phyloP scores from a whole-genome alignment of 2,113 vertebrate genomes.

The Cavia aperea region DNA sequence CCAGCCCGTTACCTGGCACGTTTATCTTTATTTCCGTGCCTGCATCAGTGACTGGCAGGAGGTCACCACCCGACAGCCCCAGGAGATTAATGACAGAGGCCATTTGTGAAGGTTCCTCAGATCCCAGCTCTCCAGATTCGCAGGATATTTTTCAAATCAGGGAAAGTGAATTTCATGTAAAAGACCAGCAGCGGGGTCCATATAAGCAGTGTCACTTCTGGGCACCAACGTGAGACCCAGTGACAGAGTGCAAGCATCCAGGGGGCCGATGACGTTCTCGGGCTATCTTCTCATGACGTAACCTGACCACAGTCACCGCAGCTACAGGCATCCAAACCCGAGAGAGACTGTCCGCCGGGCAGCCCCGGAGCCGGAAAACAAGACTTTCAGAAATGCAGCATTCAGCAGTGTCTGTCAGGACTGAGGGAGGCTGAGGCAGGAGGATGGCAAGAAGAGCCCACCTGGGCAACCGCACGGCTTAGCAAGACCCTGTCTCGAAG shows the following conservation, averaged over 20 bases:
- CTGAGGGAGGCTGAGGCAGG: not conserved
- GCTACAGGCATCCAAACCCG: not conserved
- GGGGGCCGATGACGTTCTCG: constrained; percentile 49
- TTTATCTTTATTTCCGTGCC: constrained; percentile 72
- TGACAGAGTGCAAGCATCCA: constrained; percentile 60
- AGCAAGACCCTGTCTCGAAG: not conserved
- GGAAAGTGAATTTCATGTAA: constrained; percentile 67
- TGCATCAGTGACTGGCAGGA: constrained; percentile 61
- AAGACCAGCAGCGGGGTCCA: constrained; percentile 60
- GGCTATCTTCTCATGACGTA: constrained; percentile 58
- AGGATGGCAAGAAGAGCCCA: not conserved
- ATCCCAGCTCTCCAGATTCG: constrained; percentile 16
- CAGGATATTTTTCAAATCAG: constrained; percentile 60
- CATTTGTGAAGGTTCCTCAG: constrained; percentile 53
- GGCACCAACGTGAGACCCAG: not conserved
- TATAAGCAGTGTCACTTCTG: constrained; percentile 43
- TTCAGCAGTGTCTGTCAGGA: not conserved
- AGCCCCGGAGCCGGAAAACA: not conserved
- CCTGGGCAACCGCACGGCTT: not conserved
- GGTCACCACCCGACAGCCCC: constrained; percentile 58
- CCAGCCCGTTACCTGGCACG: constrained; percentile 61
- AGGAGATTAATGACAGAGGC: constrained; percentile 71
- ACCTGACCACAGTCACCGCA: constrained; percentile 34
- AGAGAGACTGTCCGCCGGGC: not conserved
- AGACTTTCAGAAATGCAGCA: not conserved